Conservation (phyloP, 2,113 vertebrate genomes). For the Cromileptes altivelis region DNA sequence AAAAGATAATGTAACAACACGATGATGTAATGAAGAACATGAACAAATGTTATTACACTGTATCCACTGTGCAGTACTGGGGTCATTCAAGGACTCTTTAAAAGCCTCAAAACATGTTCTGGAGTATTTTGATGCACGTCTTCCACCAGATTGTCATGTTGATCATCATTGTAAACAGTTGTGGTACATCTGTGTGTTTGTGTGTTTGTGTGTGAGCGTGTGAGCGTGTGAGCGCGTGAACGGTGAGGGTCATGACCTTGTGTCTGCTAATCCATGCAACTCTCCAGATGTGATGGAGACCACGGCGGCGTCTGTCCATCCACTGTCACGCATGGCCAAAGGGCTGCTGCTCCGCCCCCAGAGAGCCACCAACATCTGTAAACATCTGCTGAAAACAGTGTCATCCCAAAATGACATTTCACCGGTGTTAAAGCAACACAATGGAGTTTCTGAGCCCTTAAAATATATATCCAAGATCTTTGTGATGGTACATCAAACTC, state of each 20-base stretch:
- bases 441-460: too few species aligned
- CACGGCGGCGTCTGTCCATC: slow-evolving; percentile 11
- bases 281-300: slow-evolving; percentile 43
- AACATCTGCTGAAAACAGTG: slow-evolving; percentile 39
- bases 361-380: slow-evolving; percentile 47
- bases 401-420: too few species aligned
- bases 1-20: too few species aligned
- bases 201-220: slow-evolving; percentile 12
- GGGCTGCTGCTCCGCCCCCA: neutral
- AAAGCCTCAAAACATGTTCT: slow-evolving; percentile 32
- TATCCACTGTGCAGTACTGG: neutral
- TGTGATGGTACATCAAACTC: too few species aligned
- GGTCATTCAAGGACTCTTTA: neutral
- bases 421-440: too few species aligned
- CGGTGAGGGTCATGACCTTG: slow-evolving; percentile 20
- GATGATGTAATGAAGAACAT: neutral
- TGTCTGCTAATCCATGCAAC: slow-evolving; percentile 44
- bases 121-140: neutral
- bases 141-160: slow-evolving; percentile 7
- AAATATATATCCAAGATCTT: too few species aligned
- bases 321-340: slow-evolving; percentile 3
- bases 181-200: neutral
- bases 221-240: slow-evolving; percentile 6
- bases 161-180: slow-evolving; percentile 38
- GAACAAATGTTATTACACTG: neutral